Percentiles rank a stretch among this genome's conserved stretches.
Evolutionary conservation across 2,888 invertebrate species (phyloP).

Genomic region (Tinea semifulvella): DNA sequence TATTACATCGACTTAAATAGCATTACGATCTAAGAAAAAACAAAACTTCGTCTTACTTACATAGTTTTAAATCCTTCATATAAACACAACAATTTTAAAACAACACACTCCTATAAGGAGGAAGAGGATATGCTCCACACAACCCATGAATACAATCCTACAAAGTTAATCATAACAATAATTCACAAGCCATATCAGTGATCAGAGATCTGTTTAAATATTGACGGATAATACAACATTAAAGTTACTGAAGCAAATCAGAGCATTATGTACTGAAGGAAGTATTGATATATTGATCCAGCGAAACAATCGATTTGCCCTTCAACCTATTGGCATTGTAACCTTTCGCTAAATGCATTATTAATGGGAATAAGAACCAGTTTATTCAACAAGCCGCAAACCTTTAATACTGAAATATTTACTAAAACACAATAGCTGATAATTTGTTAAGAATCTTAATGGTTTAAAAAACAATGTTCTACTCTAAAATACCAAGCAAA

Average conservation of each 20-base stretch:
- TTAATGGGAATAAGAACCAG: too few relatives aligned
- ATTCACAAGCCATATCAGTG: background rate
- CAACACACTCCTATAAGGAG: conserved; percentile 1
- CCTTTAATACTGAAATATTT: too few relatives aligned
- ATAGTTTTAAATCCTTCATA: conserved; percentile 2
- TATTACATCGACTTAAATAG: too few relatives aligned
- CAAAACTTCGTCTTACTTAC: too few relatives aligned
- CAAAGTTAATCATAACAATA: background rate
- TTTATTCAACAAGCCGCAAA: too few relatives aligned
- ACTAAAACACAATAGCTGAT: too few relatives aligned
- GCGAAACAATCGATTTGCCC: conserved; percentile 15
- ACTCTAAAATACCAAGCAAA: too few relatives aligned
- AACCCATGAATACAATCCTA: background rate
- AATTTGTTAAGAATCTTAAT: too few relatives aligned
- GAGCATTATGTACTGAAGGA: conserved; percentile 3
- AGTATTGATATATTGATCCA: conserved; percentile 8
- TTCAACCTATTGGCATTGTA: conserved; percentile 14
- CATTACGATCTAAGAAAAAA: too few relatives aligned
- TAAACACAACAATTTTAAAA: background rate
- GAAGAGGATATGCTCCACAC: background rate
- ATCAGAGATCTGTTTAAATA: background rate
- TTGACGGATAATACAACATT: conserved; percentile 9
- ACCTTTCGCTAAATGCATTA: conserved; percentile 12
- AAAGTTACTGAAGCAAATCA: conserved; percentile 10
- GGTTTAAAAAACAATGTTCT: too few relatives aligned